These are phyloP conservation scores for Dioctria rufipes DNA, from an alignment of 2,888 invertebrate genomes.

Conservation along the genomic window DNA sequence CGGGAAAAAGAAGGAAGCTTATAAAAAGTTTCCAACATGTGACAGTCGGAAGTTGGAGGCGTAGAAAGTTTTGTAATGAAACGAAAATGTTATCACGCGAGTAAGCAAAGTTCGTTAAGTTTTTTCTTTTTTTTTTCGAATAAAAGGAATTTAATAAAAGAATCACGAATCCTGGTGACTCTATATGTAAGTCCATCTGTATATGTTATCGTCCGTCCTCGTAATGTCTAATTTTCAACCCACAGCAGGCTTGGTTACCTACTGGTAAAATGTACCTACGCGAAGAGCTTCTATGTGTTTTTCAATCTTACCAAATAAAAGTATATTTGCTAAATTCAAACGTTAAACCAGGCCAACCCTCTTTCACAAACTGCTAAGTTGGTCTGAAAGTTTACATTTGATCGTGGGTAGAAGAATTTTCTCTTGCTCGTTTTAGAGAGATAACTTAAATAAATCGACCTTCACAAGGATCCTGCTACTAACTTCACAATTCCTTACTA, in stretches of 20 bases:
- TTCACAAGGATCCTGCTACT: constrained; percentile 37
- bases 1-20: neutral
- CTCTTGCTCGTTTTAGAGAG: neutral
- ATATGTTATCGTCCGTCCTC: neutral
- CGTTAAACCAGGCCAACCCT: neutral
- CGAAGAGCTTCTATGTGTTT: neutral
- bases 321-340: neutral
- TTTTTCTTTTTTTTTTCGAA: neutral
- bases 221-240: constrained; percentile 2
- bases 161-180: neutral
- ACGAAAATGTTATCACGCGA: constrained; percentile 36
- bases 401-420: neutral
- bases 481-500: constrained; percentile 7
- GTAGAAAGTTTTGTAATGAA: constrained; percentile 40
- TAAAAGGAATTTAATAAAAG: constrained; percentile 33
- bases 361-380: neutral
- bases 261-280: neutral
- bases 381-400: constrained; percentile 6
- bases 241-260: constrained; percentile 6
- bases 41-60: constrained; percentile 30
- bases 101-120: constrained; percentile 37
- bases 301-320: neutral
- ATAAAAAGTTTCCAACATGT: constrained; percentile 30
- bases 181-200: neutral
- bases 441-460: constrained; percentile 45